These are phyloP conservation scores for Nemurella pictetii DNA, from an alignment of 2,888 invertebrate species.

Conservation along the genomic window DNA sequence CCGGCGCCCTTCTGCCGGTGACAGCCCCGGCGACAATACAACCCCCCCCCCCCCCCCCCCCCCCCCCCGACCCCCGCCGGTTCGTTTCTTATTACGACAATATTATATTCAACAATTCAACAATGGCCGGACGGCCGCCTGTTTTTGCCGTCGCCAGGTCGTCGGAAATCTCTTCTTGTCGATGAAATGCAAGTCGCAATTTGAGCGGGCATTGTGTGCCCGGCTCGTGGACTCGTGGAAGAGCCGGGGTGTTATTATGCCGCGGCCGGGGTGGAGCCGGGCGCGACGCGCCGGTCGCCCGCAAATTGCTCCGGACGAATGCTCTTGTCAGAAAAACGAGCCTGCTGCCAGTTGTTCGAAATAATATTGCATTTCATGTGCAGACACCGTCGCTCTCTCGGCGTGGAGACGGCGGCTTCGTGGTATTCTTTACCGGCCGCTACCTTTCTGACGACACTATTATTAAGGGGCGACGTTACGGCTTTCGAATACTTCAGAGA, in stretches of 20 bases:
- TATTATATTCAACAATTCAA: neutral
- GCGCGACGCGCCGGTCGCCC: neutral
- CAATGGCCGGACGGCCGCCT: neutral
- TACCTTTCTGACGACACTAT: no score
- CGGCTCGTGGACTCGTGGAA: neutral
- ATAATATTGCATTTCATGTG: neutral
- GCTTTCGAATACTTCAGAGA: no score
- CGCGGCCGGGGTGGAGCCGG: neutral
- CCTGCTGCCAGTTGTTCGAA: neutral
- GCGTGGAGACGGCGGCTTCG: no score
- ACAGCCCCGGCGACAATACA: constrained; percentile 2
- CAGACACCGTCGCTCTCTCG: no score
- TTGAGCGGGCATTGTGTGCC: neutral
- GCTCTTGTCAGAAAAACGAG: neutral
- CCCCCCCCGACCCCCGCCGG: constrained; percentile 14
- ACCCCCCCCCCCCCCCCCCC: constrained; percentile 34
- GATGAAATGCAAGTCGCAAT: neutral
- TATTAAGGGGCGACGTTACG: no score
- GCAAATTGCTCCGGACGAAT: neutral
- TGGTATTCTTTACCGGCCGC: no score
- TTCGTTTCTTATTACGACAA: neutral
- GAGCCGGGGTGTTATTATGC: neutral
- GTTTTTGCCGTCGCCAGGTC: constrained; percentile 5
- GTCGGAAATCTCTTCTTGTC: neutral
- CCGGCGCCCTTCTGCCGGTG: neutral